These are phyloP conservation scores for Miichthys miiuy DNA, from an alignment of 2,797 vertebrate species.

Conservation along the genomic window DNA sequence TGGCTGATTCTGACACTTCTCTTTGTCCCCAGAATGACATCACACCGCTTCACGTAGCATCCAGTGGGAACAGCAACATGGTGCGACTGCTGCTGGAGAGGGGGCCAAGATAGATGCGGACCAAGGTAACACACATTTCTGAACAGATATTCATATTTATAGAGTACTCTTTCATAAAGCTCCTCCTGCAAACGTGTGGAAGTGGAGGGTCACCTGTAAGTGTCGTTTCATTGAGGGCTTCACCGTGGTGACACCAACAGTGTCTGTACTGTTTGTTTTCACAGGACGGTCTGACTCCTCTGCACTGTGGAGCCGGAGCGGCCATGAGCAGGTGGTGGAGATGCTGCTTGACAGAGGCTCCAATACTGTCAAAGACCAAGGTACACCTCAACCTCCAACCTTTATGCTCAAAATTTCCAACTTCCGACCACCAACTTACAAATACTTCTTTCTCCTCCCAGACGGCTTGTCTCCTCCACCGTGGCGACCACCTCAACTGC, in stretches of 20 bases:
- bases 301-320: conserved; percentile 97
- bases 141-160: no score
- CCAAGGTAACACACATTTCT: conserved; percentile 90
- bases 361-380: conserved; percentile 98
- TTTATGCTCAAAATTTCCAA: no score
- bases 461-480: conserved; percentile 97
- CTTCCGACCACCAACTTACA: no score
- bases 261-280: conserved; percentile 6
- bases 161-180: neutral
- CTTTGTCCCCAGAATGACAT: conserved; percentile 92
- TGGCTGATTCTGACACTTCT: neutral
- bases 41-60: conserved; percentile 96
- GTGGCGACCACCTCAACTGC: conserved; percentile 97
- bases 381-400: conserved; percentile 71
- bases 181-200: neutral
- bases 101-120: conserved; percentile 96
- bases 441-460: conserved; percentile 60
- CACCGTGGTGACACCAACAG: conserved; percentile 10
- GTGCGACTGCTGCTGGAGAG: conserved; percentile 95
- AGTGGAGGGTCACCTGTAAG: no score
- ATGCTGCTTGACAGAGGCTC: conserved; percentile 96
- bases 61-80: conserved; percentile 98
- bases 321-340: conserved; percentile 96
- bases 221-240: neutral
- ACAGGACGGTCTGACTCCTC: conserved; percentile 95